Conservation (phyloP, 1,140 invertebrate species). For the Calycopis cecrops region DNA sequence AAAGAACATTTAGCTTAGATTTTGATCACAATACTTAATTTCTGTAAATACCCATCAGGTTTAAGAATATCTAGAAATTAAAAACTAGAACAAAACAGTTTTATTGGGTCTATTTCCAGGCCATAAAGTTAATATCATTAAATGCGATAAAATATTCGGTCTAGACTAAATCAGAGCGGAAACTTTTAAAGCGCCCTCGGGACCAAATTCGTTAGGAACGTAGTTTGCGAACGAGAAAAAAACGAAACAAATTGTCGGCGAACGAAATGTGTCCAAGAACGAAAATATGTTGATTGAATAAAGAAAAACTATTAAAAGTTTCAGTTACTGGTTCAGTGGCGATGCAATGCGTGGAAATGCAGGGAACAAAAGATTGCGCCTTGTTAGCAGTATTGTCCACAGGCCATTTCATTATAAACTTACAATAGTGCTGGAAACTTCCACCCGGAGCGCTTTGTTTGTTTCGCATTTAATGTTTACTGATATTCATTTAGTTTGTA, state of each 20-base stretch:
- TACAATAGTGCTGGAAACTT: not conserved
- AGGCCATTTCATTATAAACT: slow-evolving; percentile 15
- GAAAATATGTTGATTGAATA: slow-evolving; percentile 75
- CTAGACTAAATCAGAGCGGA: slow-evolving; percentile 50
- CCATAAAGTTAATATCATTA: slow-evolving; percentile 20
- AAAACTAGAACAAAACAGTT: too few relatives aligned
- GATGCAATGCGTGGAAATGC: slow-evolving; percentile 46
- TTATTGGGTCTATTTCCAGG: slow-evolving; percentile 3
- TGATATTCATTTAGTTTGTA: too few relatives aligned
- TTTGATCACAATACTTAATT: too few relatives aligned
- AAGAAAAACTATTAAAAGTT: slow-evolving; percentile 74
- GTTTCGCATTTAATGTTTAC: not conserved
- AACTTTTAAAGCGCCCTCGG: slow-evolving; percentile 53
- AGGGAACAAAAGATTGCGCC: slow-evolving; percentile 31
- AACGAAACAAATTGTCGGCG: slow-evolving; percentile 71
- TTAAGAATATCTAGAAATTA: too few relatives aligned
- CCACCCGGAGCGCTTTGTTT: not conserved
- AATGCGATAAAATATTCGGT: slow-evolving; percentile 51
- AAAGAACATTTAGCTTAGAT: too few relatives aligned
- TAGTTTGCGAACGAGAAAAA: slow-evolving; percentile 45
- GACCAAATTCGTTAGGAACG: slow-evolving; percentile 60
- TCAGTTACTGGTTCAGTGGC: slow-evolving; percentile 51
- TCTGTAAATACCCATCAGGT: too few relatives aligned
- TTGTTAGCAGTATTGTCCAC: slow-evolving; percentile 31
- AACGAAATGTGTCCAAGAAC: slow-evolving; percentile 68